A percentile compares a stretch with the other conserved stretches of the same genome.
phyloP scores from a whole-genome alignment of 2,888 invertebrate genomes.

The Sphinx pinastri region DNA sequence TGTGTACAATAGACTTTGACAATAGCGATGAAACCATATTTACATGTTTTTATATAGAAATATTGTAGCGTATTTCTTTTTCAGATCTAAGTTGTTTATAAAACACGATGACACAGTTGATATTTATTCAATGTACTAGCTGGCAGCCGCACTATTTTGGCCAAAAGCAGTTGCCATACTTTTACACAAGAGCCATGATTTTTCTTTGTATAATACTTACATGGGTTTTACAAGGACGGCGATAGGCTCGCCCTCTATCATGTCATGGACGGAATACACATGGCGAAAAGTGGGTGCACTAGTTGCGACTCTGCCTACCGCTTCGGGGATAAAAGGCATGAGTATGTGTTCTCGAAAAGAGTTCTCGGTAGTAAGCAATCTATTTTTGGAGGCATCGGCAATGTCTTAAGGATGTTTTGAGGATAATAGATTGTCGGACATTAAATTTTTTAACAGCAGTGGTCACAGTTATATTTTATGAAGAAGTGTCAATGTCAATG shows the following conservation, averaged over 20 bases:
- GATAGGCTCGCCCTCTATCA: conserved; percentile 16
- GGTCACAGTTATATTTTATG: conserved; percentile 39
- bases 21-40: neutral
- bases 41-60: neutral
- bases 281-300: too few relatives aligned
- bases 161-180: conserved; percentile 41
- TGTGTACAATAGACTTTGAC: neutral
- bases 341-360: conserved; percentile 11
- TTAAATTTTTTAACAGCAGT: conserved; percentile 42
- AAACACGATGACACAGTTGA: neutral
- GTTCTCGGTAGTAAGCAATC: conserved; percentile 28
- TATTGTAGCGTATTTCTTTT: too few relatives aligned
- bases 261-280: neutral
- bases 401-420: neutral
- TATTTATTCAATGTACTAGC: neutral
- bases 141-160: neutral
- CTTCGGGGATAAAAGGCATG: too few relatives aligned
- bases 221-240: conserved; percentile 38
- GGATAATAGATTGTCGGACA: too few relatives aligned
- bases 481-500: neutral
- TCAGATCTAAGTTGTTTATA: too few relatives aligned
- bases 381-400: neutral
- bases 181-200: conserved; percentile 45
- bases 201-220: conserved; percentile 50
- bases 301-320: too few relatives aligned